Evolutionary conservation across 2,888 invertebrate species (phyloP), one percentile per base, ranked within the genome.

Genomic region (Oxyscelio sp.): DNA sequence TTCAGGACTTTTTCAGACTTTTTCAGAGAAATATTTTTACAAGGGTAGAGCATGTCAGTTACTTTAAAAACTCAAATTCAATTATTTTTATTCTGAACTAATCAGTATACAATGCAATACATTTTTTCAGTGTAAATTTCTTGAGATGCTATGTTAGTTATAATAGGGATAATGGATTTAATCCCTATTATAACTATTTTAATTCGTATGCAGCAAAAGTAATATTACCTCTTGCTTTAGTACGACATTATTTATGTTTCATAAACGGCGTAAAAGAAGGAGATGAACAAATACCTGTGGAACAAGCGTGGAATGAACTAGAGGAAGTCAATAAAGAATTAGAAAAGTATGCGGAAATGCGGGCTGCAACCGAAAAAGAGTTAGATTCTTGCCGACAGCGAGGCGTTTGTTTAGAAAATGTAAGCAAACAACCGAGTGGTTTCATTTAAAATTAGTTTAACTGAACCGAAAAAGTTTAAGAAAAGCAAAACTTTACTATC

Each of bases 241-340:
- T 71, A 4, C 43, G 45, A 58, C 65, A 65, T 65, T 79, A 38
- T 73, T 61, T 79, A 15, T 58, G 63, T 83, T 59, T 31, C 58
- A 73, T 83, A 22, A 58, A 71, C 27, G 19, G 34, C 9, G 13
- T 17, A 9, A 70, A 74, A 74, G 81, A 81, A 77, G 52, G 34
- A 2, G 83, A 83, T 38, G 96, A 96, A 0, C 90, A 91, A 6
- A 96, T 96, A 45, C 96, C 96, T 0, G 96, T 97, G 52, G 97
- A 97, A 89, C 97, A 97, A 91, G 97, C 98, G 50, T 97, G 97
- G 97, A 96, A 96, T 0, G 98, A 98, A 93, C 94, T 98, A 27
- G 96, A 97, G 8, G 97, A 97, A 78, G 97, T 98, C 66, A 97
- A 98, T 93, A 96, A 97, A 74, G 98, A 99, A 94, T 97, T 98